Percentiles rank a stretch among this genome's conserved stretches.
phyloP scores from a whole-genome alignment of 2,113 vertebrate genomes.

The Thalassarche chlororhynchos region DNA sequence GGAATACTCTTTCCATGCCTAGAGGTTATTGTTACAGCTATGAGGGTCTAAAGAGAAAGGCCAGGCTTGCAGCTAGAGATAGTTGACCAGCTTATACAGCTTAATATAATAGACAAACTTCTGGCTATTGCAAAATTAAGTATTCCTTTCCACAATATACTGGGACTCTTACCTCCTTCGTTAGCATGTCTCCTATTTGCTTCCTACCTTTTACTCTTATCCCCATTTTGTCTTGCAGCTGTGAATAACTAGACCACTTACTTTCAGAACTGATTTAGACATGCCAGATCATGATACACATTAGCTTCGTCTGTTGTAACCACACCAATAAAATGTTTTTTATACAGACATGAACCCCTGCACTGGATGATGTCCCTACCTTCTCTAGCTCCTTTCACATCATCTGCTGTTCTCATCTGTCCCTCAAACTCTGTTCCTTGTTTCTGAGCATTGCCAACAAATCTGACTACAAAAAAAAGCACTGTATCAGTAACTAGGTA shows the following conservation, averaged over 20 bases:
- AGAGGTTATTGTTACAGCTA: neutral
- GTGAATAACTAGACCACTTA: neutral
- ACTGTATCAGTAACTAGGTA: neutral
- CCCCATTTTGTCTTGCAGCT: neutral
- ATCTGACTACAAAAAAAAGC: neutral
- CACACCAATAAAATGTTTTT: neutral
- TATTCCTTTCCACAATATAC: neutral
- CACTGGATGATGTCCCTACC: neutral
- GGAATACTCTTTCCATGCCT: neutral
- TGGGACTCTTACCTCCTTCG: neutral
- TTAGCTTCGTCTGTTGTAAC: neutral
- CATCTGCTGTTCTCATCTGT: neutral
- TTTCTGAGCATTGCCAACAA: neutral
- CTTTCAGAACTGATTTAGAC: neutral
- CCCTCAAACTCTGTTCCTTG: neutral
- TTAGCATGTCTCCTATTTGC: neutral
- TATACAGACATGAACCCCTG: neutral
- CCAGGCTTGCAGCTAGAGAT: neutral
- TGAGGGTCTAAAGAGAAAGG: neutral
- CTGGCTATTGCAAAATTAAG: neutral
- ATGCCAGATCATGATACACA: neutral
- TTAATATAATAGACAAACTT: neutral
- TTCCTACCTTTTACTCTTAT: neutral
- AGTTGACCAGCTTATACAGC: neutral
- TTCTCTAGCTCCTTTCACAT: neutral